Percentiles rank a stretch among this genome's conserved stretches.
Conservation (phyloP, 2,888 invertebrate species). For the Parascotia fuliginaria region DNA sequence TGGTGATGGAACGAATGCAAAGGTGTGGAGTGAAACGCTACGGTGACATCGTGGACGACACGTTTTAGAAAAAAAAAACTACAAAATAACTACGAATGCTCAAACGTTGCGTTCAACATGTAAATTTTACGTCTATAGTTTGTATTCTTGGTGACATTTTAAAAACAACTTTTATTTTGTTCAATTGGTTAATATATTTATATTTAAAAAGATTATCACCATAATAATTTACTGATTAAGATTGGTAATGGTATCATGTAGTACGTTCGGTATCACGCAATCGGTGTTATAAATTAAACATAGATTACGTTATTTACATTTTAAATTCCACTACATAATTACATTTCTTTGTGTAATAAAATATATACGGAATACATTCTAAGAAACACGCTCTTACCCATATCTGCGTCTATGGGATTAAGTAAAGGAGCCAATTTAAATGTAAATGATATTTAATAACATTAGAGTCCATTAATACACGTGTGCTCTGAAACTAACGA, state of each 20-base stretch:
- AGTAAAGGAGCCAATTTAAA: slow-evolving; percentile 35
- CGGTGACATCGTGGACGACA: slow-evolving; percentile 22
- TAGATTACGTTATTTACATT: slow-evolving; percentile 10
- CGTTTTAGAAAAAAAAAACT: slow-evolving; percentile 17
- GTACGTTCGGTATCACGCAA: background rate
- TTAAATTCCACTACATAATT: slow-evolving; percentile 3
- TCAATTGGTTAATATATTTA: slow-evolving; percentile 2
- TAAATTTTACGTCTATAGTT: no score
- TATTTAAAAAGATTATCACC: background rate
- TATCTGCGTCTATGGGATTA: slow-evolving; percentile 8
- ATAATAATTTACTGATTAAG: slow-evolving; percentile 6
- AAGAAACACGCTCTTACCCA: slow-evolving; percentile 5
- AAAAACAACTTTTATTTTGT: background rate
- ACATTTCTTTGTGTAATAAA: slow-evolving; percentile 8
- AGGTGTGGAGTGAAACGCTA: slow-evolving; percentile 65
- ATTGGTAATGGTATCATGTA: slow-evolving; percentile 5
- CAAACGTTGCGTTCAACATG: background rate
- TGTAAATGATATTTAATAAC: slow-evolving; percentile 40
- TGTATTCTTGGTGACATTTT: background rate
- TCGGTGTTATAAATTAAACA: slow-evolving; percentile 6
- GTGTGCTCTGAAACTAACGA: slow-evolving; percentile 67
- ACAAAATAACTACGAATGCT: slow-evolving; percentile 6
- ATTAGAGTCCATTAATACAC: slow-evolving; percentile 58
- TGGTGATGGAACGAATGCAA: slow-evolving; percentile 61
- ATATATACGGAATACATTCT: slow-evolving; percentile 5